A percentile compares a stretch with the other conserved stretches of the same genome.
phyloP scores from a whole-genome alignment of 2,888 invertebrate species.

The Hedya salicella region DNA sequence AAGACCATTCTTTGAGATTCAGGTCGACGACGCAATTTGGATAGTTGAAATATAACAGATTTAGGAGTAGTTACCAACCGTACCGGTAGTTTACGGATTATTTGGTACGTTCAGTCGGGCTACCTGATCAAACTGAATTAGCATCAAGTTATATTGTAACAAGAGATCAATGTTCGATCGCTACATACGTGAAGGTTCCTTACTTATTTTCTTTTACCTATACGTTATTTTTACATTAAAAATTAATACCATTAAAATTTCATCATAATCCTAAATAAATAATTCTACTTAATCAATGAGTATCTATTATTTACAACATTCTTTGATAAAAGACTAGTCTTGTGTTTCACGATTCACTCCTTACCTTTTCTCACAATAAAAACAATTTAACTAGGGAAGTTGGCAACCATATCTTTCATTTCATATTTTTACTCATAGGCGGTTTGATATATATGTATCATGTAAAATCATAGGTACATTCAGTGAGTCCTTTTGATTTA shows the following conservation, averaged over 20 bases:
- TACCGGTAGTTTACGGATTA: too few relatives aligned
- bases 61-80: too few relatives aligned
- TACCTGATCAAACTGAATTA: background rate
- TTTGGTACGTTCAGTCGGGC: too few relatives aligned
- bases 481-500: background rate
- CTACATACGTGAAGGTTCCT: constrained; percentile 44
- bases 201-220: constrained; percentile 45
- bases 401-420: constrained; percentile 28
- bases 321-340: constrained; percentile 78
- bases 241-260: constrained; percentile 67
- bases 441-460: constrained; percentile 20
- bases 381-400: constrained; percentile 39
- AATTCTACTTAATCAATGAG: constrained; percentile 80
- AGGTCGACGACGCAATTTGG: too few relatives aligned
- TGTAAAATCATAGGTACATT: constrained; percentile 2
- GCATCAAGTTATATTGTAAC: background rate
- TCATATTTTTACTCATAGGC: constrained; percentile 14
- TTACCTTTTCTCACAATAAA: constrained; percentile 31
- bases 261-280: constrained; percentile 74
- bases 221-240: constrained; percentile 61
- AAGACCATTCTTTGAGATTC: too few relatives aligned
- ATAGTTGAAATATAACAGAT: too few relatives aligned
- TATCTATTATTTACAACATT: constrained; percentile 81
- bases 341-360: constrained; percentile 53
- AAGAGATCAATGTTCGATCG: constrained; percentile 47